Evolutionary conservation across 2,888 invertebrate genomes (phyloP).

Genomic region (Pyrochroa serraticornis): DNA sequence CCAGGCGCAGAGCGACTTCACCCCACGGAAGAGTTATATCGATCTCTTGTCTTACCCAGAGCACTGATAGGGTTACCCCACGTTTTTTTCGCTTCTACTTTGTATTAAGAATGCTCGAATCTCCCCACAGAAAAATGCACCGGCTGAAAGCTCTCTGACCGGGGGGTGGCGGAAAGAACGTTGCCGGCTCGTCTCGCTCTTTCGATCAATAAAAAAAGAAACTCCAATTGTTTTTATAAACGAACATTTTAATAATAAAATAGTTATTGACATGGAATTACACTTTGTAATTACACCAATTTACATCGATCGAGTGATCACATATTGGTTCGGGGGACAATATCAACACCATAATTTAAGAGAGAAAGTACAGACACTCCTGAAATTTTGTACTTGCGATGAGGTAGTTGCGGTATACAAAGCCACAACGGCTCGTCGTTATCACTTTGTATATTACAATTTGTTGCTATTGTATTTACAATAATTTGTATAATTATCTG

Average conservation of each 20-base stretch:
- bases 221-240: slow-evolving; percentile 48
- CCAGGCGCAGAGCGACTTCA: slow-evolving; percentile 52
- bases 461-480: slow-evolving; percentile 31
- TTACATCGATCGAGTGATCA: slow-evolving; percentile 49
- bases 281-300: slow-evolving; percentile 49
- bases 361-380: slow-evolving; percentile 34
- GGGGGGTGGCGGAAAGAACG: slow-evolving; percentile 5
- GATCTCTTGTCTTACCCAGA: slow-evolving; percentile 59
- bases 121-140: slow-evolving; percentile 37
- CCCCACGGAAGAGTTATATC: slow-evolving; percentile 62
- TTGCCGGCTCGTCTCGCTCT: not conserved
- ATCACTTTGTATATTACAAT: slow-evolving; percentile 30
- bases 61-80: slow-evolving; percentile 55
- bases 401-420: slow-evolving; percentile 38
- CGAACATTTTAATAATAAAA: slow-evolving; percentile 59
- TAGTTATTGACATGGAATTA: slow-evolving; percentile 58
- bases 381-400: slow-evolving; percentile 40
- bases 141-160: slow-evolving; percentile 6
- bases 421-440: slow-evolving; percentile 8
- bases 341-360: slow-evolving; percentile 34
- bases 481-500: slow-evolving; percentile 33
- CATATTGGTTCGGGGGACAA: slow-evolving; percentile 42
- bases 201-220: slow-evolving; percentile 36
- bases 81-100: slow-evolving; percentile 45
- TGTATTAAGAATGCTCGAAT: slow-evolving; percentile 44